phyloP scores from a whole-genome alignment of 2,113 vertebrate species.

The Odobenus rosmarus region DNA sequence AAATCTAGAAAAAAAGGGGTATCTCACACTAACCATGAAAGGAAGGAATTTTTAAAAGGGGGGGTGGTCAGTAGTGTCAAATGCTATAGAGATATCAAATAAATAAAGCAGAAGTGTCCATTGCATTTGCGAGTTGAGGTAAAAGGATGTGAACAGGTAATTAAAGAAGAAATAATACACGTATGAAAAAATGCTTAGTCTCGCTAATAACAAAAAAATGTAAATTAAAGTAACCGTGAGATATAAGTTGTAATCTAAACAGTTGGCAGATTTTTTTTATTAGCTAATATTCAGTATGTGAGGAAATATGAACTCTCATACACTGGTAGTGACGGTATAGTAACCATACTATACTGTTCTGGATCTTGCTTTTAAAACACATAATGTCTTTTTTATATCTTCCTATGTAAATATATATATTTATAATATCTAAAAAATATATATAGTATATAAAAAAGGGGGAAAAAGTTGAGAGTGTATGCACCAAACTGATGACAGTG shows the following conservation, averaged over 20 bases:
- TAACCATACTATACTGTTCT: not conserved
- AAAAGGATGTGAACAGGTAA: not conserved
- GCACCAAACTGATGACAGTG: not conserved
- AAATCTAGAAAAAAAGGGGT: not conserved
- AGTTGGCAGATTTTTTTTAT: not conserved
- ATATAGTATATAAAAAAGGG: not conserved
- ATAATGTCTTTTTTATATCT: not conserved
- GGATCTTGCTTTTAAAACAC: not conserved
- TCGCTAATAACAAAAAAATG: not conserved
- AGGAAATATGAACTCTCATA: not conserved
- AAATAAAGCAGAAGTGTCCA: not conserved
- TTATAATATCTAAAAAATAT: not conserved
- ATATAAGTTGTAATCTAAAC: not conserved
- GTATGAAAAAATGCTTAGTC: not conserved
- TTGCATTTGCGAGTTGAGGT: not conserved
- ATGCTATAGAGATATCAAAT: not conserved
- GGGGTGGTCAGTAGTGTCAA: not conserved
- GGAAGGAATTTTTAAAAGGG: not conserved
- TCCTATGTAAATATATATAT: not conserved
- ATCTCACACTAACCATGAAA: not conserved
- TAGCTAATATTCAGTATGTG: not conserved
- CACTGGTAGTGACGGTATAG: not conserved
- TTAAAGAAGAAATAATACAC: constrained; percentile 24
- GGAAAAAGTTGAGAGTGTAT: not conserved
- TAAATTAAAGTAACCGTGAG: not conserved